Percentiles rank a stretch among this genome's conserved stretches.
phyloP scores from a whole-genome alignment of 2,888 invertebrate species.

The Apeira syringaria region DNA sequence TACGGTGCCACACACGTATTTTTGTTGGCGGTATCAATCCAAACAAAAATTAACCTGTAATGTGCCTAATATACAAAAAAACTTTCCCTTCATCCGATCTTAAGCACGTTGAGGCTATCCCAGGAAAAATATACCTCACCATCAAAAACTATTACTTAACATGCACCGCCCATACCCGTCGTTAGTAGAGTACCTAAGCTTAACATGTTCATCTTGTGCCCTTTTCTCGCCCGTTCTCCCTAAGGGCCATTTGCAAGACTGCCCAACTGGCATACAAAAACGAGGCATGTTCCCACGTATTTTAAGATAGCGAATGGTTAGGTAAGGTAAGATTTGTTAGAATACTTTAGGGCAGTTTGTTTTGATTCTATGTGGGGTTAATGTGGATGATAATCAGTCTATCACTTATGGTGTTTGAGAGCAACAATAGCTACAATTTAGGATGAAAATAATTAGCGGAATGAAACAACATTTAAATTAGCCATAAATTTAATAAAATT shows the following conservation, averaged over 20 bases:
- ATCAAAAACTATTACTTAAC: slow-evolving; percentile 8
- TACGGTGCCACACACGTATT: no score
- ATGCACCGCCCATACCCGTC: slow-evolving; percentile 5
- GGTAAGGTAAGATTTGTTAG: slow-evolving; percentile 16
- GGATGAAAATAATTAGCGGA: no score
- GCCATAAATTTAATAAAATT: no score
- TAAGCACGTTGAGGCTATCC: no score
- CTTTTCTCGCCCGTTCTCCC: slow-evolving; percentile 11
- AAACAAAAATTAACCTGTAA: no score
- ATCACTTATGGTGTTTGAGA: no score
- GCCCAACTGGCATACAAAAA: slow-evolving; percentile 18
- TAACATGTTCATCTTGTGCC: slow-evolving; percentile 21
- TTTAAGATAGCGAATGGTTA: slow-evolving; percentile 17
- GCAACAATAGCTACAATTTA: no score
- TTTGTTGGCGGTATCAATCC: no score
- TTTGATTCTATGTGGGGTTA: slow-evolving; percentile 13
- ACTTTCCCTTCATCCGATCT: no score
- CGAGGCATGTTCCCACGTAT: slow-evolving; percentile 12
- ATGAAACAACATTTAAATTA: no score
- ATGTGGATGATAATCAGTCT: no score
- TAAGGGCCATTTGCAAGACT: slow-evolving; percentile 19
- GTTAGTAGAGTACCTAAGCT: slow-evolving; percentile 14
- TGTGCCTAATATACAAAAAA: no score
- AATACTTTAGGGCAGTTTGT: slow-evolving; percentile 13
- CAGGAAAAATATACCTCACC: not conserved